Conservation (phyloP, 2,888 invertebrate species). For the Brenthis ino region DNA sequence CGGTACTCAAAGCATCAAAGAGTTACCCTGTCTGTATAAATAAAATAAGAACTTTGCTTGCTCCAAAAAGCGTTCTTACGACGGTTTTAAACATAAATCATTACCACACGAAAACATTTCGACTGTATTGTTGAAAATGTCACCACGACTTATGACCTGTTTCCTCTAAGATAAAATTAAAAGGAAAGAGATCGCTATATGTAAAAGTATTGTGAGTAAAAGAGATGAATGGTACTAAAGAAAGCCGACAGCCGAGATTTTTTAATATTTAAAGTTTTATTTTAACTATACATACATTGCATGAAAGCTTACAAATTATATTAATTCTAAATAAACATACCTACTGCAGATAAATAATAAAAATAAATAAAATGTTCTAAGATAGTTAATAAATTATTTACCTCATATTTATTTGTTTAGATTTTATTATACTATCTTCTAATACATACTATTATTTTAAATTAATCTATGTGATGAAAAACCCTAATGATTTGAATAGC, state of each 20-base stretch:
- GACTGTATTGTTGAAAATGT: constrained; percentile 80
- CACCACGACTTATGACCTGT: constrained; percentile 80
- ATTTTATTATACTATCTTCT: neutral
- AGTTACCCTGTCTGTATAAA: constrained; percentile 56
- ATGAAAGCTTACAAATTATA: neutral
- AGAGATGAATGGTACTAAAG: constrained; percentile 61
- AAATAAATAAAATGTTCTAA: neutral
- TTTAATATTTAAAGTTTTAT: constrained; percentile 20
- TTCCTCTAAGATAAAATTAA: constrained; percentile 75
- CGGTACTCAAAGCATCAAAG: constrained; percentile 29
- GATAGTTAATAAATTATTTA: neutral
- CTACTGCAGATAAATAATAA: neutral
- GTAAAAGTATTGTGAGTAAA: constrained; percentile 53
- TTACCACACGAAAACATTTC: constrained; percentile 81
- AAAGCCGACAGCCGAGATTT: constrained; percentile 56
- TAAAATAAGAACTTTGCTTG: constrained; percentile 61
- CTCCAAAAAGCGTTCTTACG: constrained; percentile 65
- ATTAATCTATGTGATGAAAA: neutral
- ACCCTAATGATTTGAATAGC: constrained; percentile 19
- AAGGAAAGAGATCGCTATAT: constrained; percentile 61
- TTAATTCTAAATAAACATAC: neutral
- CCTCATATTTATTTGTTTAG: neutral
- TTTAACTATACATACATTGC: neutral
- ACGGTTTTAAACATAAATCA: constrained; percentile 79
- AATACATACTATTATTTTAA: too few species aligned